Conservation (phyloP, 2,113 vertebrate species). For the Chamaetylas fuelleborni region DNA sequence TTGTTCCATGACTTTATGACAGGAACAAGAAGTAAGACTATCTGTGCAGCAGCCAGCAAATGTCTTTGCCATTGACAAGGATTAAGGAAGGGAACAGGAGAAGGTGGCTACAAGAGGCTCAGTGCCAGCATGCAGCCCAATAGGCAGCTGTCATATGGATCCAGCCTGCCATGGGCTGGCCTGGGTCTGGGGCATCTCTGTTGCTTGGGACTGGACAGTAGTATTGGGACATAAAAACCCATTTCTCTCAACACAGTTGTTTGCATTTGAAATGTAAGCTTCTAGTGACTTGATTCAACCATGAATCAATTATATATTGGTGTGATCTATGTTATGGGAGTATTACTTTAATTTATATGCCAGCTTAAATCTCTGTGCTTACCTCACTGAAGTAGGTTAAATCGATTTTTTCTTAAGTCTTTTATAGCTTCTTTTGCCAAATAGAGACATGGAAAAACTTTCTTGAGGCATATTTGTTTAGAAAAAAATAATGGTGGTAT, state of each 20-base stretch:
- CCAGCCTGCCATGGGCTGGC: not conserved
- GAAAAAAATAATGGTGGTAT: not conserved
- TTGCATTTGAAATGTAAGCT: not conserved
- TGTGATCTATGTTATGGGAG: not conserved
- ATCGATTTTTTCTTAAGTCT: not conserved
- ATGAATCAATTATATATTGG: not conserved
- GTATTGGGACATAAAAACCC: rapidly evolving
- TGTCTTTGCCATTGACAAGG: not conserved
- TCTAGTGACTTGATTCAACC: not conserved
- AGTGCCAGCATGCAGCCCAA: not conserved
- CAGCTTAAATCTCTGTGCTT: not conserved
- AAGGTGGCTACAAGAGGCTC: not conserved
- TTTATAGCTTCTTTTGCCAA: not conserved
- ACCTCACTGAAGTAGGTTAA: not conserved
- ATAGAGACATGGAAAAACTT: not conserved
- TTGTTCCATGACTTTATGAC: not conserved
- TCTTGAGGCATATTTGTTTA: not conserved
- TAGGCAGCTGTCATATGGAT: not conserved
- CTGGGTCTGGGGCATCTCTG: not conserved
- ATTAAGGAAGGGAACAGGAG: not conserved
- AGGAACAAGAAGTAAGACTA: not conserved
- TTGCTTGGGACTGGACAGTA: not conserved
- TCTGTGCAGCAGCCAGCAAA: not conserved
- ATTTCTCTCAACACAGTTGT: not conserved
- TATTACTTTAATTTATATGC: not conserved